phyloP scores from a whole-genome alignment of 2,888 invertebrate genomes.

The Selenia dentaria region DNA sequence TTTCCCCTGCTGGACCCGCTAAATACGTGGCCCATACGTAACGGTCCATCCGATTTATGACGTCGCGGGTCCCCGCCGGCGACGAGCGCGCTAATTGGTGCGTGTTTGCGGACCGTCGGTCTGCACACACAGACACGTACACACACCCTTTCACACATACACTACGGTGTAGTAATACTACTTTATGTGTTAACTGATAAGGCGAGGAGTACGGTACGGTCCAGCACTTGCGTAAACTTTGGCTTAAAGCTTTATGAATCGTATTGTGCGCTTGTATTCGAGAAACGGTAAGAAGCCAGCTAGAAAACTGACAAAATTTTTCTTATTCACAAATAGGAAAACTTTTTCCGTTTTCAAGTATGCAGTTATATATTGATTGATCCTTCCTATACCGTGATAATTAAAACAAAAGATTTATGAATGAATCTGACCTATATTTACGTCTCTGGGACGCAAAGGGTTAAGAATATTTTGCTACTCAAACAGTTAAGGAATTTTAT shows the following conservation, averaged over 20 bases:
- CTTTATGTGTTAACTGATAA: constrained; percentile 26
- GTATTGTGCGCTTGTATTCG: background rate
- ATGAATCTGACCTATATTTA: too few species aligned
- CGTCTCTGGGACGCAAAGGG: too few species aligned
- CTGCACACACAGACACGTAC: constrained; percentile 39
- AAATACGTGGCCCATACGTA: constrained; percentile 39
- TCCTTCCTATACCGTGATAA: too few species aligned
- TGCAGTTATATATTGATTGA: too few species aligned
- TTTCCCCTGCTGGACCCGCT: constrained; percentile 13
- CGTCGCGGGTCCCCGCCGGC: constrained; percentile 40
- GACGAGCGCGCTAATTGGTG: constrained; percentile 71
- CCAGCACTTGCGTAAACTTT: background rate
- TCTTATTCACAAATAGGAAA: too few species aligned
- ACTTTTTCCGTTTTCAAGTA: too few species aligned
- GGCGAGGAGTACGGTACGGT: constrained; percentile 1
- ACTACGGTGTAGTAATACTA: constrained; percentile 4
- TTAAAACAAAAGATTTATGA: too few species aligned
- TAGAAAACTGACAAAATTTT: too few species aligned
- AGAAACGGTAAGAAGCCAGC: too few species aligned
- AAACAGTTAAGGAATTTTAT: too few species aligned
- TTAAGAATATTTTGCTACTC: too few species aligned
- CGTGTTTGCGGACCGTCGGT: constrained; percentile 54
- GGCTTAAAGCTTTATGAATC: background rate
- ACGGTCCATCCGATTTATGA: constrained; percentile 68
- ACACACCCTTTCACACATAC: constrained; percentile 11